These are phyloP conservation scores for Solen grandis DNA, from an alignment of 1,140 invertebrate species.

Conservation along the genomic window DNA sequence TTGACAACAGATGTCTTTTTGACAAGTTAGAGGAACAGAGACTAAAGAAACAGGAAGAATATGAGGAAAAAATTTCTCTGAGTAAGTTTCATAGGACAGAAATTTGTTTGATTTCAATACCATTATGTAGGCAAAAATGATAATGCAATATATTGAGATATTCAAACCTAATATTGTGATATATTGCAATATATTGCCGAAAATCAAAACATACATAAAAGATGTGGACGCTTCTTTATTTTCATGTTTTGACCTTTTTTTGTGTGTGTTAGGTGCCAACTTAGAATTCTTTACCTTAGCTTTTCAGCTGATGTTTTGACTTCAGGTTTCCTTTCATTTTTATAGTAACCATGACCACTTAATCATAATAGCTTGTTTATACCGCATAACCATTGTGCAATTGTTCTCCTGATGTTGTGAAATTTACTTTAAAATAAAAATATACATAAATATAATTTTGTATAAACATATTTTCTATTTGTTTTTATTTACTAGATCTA, in stretches of 20 bases:
- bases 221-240: not conserved
- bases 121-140: not conserved
- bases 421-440: no score
- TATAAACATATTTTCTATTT: no score
- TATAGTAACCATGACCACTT: not conserved
- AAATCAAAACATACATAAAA: no score
- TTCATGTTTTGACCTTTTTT: not conserved
- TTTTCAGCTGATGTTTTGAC: no score
- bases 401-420: no score
- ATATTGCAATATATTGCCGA: no score
- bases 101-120: not conserved
- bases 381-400: no score
- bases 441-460: no score
- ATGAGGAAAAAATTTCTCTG: constrained; percentile 95
- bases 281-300: not conserved
- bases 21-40: constrained; percentile 95
- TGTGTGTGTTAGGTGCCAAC: not conserved
- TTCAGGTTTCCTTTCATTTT: not conserved
- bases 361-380: no score
- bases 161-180: no score
- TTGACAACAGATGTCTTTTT: constrained; percentile 91
- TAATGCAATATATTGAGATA: no score
- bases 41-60: constrained; percentile 93
- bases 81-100: constrained; percentile 84
- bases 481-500: no score